Percentiles rank a stretch among this genome's conserved stretches.
phyloP scores from a whole-genome alignment of 1,140 invertebrate species.

The Drosophila insularis region DNA sequence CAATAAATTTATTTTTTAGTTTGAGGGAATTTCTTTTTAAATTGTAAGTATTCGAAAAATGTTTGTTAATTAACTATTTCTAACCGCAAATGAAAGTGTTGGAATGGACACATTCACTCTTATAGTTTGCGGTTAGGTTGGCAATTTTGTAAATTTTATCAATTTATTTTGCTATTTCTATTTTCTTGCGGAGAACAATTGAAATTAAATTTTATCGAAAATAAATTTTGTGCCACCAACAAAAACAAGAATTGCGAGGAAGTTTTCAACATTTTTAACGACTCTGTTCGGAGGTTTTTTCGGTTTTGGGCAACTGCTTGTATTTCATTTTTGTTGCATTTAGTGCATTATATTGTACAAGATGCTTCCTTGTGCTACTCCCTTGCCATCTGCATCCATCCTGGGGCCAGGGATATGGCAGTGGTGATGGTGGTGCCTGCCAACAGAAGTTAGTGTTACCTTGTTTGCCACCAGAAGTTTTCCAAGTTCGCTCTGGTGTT shows the following conservation, averaged over 20 bases:
- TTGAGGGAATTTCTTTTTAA: neutral
- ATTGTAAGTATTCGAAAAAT: neutral
- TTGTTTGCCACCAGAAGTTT: slow-evolving; percentile 69
- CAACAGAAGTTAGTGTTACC: slow-evolving; percentile 75
- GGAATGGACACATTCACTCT: slow-evolving; percentile 22
- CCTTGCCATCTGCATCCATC: neutral
- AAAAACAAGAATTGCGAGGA: slow-evolving; percentile 25
- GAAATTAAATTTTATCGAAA: slow-evolving; percentile 53
- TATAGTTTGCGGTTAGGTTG: slow-evolving; percentile 45
- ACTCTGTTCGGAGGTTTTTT: slow-evolving; percentile 32
- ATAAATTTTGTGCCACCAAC: slow-evolving; percentile 40
- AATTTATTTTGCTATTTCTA: slow-evolving; percentile 4
- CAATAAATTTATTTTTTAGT: no score
- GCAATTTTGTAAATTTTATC: slow-evolving; percentile 8
- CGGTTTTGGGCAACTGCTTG: slow-evolving; percentile 27
- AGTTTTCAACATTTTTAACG: slow-evolving; percentile 52
- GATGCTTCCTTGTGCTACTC: neutral
- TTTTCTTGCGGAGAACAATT: slow-evolving; percentile 11
- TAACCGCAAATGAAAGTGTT: slow-evolving; percentile 63
- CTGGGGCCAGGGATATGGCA: slow-evolving; percentile 5
- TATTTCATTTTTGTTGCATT: slow-evolving; percentile 50
- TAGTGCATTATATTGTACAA: slow-evolving; percentile 62
- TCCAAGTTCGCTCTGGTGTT: slow-evolving; percentile 72
- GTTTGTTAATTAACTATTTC: slow-evolving; percentile 2
- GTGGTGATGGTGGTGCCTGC: slow-evolving; percentile 38